These are phyloP conservation scores for Archaeoteleia sp. DNA, from an alignment of 2,888 invertebrate genomes.

Conservation along the genomic window DNA sequence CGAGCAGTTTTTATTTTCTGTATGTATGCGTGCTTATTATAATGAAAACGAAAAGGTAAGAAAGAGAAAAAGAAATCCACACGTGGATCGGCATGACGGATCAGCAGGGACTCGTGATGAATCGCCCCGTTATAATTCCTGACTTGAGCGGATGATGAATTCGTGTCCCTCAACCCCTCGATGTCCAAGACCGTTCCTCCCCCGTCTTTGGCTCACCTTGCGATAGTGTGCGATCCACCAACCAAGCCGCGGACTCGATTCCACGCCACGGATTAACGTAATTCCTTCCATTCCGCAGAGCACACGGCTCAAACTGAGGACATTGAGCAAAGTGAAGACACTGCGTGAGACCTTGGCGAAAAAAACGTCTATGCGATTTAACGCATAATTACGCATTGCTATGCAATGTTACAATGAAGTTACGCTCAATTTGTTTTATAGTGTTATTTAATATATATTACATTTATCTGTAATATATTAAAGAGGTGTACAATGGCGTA, in stretches of 20 bases:
- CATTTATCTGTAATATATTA: no score
- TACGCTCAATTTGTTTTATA: no score
- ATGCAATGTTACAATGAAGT: no score
- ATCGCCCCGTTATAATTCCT: slow-evolving; percentile 72
- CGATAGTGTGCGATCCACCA: slow-evolving; percentile 26
- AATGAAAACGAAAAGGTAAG: slow-evolving; percentile 48
- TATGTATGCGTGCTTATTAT: slow-evolving; percentile 45
- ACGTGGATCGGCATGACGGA: slow-evolving; percentile 70
- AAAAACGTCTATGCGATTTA: no score
- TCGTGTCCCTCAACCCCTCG: slow-evolving; percentile 59
- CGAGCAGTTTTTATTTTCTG: slow-evolving; percentile 21
- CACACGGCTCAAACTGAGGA: slow-evolving; percentile 20
- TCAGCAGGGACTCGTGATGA: slow-evolving; percentile 71
- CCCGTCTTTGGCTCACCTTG: slow-evolving; percentile 37
- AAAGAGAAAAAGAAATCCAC: slow-evolving; percentile 55
- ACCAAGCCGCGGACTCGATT: slow-evolving; percentile 42
- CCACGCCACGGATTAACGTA: slow-evolving; percentile 58
- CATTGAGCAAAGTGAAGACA: no score
- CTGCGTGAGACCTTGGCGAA: no score
- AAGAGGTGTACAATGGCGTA: no score
- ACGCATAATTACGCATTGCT: no score
- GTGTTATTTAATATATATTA: no score
- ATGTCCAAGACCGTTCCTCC: slow-evolving; percentile 20
- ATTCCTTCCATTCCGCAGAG: slow-evolving; percentile 53
- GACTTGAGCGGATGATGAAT: slow-evolving; percentile 73